Base-by-base conservation (phyloP, 2,797 vertebrate genomes). In the Anguilla obscura region DNA sequence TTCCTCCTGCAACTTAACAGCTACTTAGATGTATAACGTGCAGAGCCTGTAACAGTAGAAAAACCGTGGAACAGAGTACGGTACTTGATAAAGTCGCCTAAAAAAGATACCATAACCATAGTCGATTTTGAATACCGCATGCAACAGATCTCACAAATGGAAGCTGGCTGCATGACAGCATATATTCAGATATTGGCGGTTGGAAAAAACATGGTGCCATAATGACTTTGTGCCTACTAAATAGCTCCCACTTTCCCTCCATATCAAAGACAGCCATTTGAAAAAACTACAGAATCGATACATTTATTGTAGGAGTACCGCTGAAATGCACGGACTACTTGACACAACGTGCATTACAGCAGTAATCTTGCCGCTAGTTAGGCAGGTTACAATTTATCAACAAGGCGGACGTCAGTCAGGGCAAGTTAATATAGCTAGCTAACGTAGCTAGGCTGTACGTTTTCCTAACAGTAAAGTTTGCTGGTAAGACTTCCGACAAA, bases 331-430 rank as follows among this genome's bases (percentile, higher is more conserved):
- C 60, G 7, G 36, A 52, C 6, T 36, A 94, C 95, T 94, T 95
- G 93, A 95, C 93, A 92, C 90, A 90, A 52, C 94, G 93, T 92
- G 94, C 92, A 16, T 7, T 6, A 66, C n/a, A 52, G n/a, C 7
- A 54, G 27, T 16, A 50, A 45, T 8, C 63, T 27, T 69, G 24
- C n/a, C 4, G 63, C 12, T 27, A 24, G 24, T 24, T 66, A 27
- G 9, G 1, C 27, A 69, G 24, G 63, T n/a, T 69, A 27, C 63
- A 69, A 27, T 27, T n/a, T 45, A 45, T 45, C 40, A 27, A 69
- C 63, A n/a, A 69, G 24, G 5, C 24, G 5, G 6, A 7, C 63
- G 27, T 69, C n/a, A 27, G 63, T 0, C 63, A 69, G n/a, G 24
- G 1, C 63, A 69, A 69, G 63, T 9, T n/a, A 69, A 69, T 69